phyloP scores from a whole-genome alignment of 2,113 vertebrate genomes.

The Poecile atricapillus region DNA sequence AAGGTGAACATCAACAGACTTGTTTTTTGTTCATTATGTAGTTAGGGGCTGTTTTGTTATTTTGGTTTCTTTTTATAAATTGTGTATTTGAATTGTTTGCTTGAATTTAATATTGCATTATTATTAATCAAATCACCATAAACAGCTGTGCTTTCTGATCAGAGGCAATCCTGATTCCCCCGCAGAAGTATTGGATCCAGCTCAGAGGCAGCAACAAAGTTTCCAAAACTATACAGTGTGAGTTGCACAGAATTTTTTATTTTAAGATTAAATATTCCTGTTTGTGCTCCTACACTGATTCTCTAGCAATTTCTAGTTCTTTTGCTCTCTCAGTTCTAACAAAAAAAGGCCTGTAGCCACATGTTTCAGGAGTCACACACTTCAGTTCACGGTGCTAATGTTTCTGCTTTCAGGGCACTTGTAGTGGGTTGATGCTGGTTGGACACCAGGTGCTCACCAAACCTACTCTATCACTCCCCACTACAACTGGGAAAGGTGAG shows the following conservation, averaged over 20 bases:
- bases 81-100: background rate
- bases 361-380: background rate
- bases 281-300: background rate
- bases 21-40: background rate
- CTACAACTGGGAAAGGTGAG: background rate
- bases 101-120: background rate
- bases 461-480: background rate
- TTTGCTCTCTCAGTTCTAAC: background rate
- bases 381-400: background rate
- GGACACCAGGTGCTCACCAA: background rate
- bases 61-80: background rate
- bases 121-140: background rate
- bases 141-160: background rate
- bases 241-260: background rate
- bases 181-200: background rate
- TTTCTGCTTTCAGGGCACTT: background rate
- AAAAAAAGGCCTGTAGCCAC: background rate
- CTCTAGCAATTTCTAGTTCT: background rate
- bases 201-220: background rate
- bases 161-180: background rate
- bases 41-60: accelerated
- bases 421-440: background rate
- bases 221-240: background rate
- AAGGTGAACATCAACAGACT: background rate
- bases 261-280: background rate